Evolutionary conservation across 2,888 invertebrate genomes (phyloP).

Genomic region (Anarsia innoxiella): DNA sequence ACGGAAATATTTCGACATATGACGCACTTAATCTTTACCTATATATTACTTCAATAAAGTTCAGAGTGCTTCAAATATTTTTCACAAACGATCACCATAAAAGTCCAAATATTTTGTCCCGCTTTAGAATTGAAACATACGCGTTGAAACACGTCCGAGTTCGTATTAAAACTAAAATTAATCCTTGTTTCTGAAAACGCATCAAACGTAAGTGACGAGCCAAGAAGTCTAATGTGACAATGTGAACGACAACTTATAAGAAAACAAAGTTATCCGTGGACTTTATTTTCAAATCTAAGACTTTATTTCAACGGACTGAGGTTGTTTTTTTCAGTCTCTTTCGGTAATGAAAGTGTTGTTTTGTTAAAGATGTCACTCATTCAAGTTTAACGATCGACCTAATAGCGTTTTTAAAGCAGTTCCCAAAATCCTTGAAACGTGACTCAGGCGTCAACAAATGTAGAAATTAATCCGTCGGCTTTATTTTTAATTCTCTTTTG

Average conservation of each 20-base stretch:
- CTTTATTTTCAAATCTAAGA: too few relatives aligned
- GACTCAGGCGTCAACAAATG: conserved; percentile 69
- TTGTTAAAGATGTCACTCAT: conserved; percentile 68
- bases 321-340: too few relatives aligned
- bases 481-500: conserved; percentile 52
- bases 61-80: conserved; percentile 3
- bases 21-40: too few relatives aligned
- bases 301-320: too few relatives aligned
- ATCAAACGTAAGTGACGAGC: conserved; percentile 60
- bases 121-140: conserved; percentile 30
- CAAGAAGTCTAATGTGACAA: conserved; percentile 59
- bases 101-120: conserved; percentile 35
- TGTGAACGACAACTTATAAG: conserved; percentile 58
- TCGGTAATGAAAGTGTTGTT: conserved; percentile 26
- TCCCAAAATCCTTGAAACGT: conserved; percentile 71
- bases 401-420: conserved; percentile 70
- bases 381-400: conserved; percentile 71
- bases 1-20: too few relatives aligned
- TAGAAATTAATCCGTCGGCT: conserved; percentile 60
- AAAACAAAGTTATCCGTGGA: too few relatives aligned
- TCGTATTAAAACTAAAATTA: conserved; percentile 61
- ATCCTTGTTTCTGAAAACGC: conserved; percentile 60
- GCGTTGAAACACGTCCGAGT: conserved; percentile 41
- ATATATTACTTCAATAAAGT: too few relatives aligned
- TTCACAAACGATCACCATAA: conserved; percentile 22